Base-by-base conservation (phyloP, 2,797 vertebrate species). In the Hypotaenidia philippensis region DNA sequence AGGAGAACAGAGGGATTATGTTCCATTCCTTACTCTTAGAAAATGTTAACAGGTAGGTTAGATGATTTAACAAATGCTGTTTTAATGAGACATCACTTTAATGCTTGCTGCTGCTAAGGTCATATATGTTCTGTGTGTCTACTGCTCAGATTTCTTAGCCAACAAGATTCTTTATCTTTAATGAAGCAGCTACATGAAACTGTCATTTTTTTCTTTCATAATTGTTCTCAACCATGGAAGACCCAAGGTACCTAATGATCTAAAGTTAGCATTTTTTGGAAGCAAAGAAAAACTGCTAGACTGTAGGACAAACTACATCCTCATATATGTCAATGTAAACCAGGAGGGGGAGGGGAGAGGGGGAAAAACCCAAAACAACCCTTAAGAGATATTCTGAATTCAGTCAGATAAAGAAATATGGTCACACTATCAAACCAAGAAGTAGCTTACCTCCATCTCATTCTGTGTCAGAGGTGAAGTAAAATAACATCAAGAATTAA, bases 31-130 rank as follows among this genome's bases (percentile, higher is more conserved):
- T 70, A 60, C 19, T 44, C 79, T 93, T 77, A 19, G 25, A 57
- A 74, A 91, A 91, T 72, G 83, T 84, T 94, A 94, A 92, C 55
- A 38, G 91, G 63, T n/a, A 47, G 72, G 52, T 89, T 76, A 94
- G 89, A 76, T 29, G 34, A 74, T 95, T 94, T 87, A 94, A 91
- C 65, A 83, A 95, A 95, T 87, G 77, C 79, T 86, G 65, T 63
- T 94, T 92, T 97, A 97, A 98, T 97, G 97, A 98, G 95, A 94
- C 92, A 88, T 74, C 66, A 61, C 21, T 72, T 86, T 78, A 92
- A 23, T 47, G 50, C 83, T 41, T 83, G 75, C 89, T 74, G 87
- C 69, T 95, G 94, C 61, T 64, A 86, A 97, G 97, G 96, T 95
- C 97, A 90, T 77, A 11, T 23, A 63, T 86, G 95, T 90, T 72